Base-by-base conservation (phyloP, 2,888 invertebrate species). In the Incurvaria masculella region DNA sequence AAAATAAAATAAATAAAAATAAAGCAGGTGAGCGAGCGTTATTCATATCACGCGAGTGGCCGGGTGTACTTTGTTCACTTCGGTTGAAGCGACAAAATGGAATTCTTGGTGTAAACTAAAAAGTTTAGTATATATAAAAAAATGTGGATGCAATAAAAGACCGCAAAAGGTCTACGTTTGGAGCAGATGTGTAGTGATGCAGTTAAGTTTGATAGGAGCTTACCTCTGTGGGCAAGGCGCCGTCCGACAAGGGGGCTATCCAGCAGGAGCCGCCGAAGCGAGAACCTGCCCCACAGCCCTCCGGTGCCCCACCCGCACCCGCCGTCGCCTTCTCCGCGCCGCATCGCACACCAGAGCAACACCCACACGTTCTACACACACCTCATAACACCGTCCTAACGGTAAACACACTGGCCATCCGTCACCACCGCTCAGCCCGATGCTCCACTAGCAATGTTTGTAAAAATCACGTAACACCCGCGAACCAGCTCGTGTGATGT, bases 221-320 rank as follows among this genome's bases (percentile, higher is more conserved):
- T 66, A 74, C 78, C 76, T 72, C 79, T 69, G 53, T 78, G 74
- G 38, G 79, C 76, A 21, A 87, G 80, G 58, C 87, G 79, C 46
- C 86, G 76, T 33, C 85, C 86, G 48, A 87, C 80, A 18, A 88
- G 74, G 2, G 88, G 88, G 64, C 86, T 87, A 56, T 87, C 85
- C 50, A 88, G 85, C 49, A 88, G 79, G 53, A 89, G 71, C 52
- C 87, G 81, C 43, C 88, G 80, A 39, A 88, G 67, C 18, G 88
- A 88, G 79, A 87, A 86, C 58, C 87, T 73, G 53, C 78, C 73
- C 46, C 76, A 64, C 54, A 74, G 63, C 49, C 76, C 78, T 51
- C 57, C 56, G 42, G 75, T 72, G 54, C 76, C 73, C 69, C 78
- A 74, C 60, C 73, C 67, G 54, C 74, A 72, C 54, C 73, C 71